These are phyloP conservation scores for Oreochromis niloticus DNA, from an alignment of 2,113 vertebrate genomes.

Conservation along the genomic window DNA sequence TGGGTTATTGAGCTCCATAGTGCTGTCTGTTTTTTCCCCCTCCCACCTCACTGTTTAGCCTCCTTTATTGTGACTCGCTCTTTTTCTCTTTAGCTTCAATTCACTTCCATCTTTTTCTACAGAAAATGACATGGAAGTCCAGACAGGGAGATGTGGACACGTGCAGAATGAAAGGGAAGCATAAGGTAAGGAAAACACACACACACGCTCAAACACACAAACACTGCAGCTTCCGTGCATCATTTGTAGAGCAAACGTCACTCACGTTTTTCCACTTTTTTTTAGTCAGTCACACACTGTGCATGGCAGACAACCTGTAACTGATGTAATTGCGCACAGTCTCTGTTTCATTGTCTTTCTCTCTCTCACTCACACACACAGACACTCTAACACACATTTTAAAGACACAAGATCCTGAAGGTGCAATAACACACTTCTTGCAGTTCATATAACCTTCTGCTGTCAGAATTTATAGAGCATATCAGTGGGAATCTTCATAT, in stretches of 20 bases:
- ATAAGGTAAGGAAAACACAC: slow-evolving; percentile 81
- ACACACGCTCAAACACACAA: neutral
- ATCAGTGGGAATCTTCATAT: neutral
- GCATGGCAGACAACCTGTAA: neutral
- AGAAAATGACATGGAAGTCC: slow-evolving; percentile 99
- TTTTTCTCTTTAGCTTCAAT: slow-evolving; percentile 67
- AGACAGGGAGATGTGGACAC: slow-evolving; percentile 96
- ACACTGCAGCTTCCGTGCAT: neutral
- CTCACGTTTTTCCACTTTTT: neutral
- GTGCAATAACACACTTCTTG: slow-evolving; percentile 10
- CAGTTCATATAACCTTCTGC: neutral
- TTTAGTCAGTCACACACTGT: neutral
- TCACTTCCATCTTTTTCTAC: slow-evolving; percentile 8
- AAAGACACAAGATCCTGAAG: neutral
- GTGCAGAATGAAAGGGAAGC: slow-evolving; percentile 99
- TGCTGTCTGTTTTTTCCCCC: neutral
- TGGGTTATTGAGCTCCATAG: slow-evolving; percentile 23
- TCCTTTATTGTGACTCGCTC: neutral
- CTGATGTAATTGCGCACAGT: neutral
- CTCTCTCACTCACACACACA: neutral
- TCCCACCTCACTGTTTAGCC: neutral
- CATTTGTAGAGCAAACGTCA: slow-evolving; percentile 4
- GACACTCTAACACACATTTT: neutral
- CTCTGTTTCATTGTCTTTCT: neutral
- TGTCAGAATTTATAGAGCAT: slow-evolving; percentile 1